Base-by-base conservation (phyloP, 2,113 vertebrate genomes). In the Morone saxatilis region DNA sequence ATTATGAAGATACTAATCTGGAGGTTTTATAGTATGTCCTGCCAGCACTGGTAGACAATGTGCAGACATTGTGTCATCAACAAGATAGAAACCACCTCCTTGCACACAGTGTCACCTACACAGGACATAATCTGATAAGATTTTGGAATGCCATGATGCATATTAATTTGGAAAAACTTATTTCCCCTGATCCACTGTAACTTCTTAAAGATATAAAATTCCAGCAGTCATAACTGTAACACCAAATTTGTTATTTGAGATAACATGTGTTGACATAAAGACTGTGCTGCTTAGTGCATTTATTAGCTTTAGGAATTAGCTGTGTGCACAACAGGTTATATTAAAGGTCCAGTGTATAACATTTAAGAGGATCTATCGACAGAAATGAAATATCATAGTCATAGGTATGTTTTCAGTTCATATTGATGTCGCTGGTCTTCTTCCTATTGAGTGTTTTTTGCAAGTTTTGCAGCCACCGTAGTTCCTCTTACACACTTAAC, bases 1-100 rank as follows among this genome's bases (percentile, higher is more conserved):
- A 57, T 65, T 19, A 22, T 47, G 16, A 50, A 70, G 13, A 81
- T 83, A 66, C 76, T 74, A 47, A 88, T 85, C 47, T 80, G 20
- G 7, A 72, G 31, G 12, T 72, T 84, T 81, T 36, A 63, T 11
- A 14, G 14, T 20, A 45, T 20, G 54, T 43, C 60, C n/a, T 57
- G 19, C 41, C 45, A 76, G 69, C 48, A 57, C 7, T 5, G 22
- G 56, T 40, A 22, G 31, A 50, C 20, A 60, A 17, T 17, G 25
- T 20, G 45, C 31, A 53, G 43, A 41, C 51, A 56, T 5, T 70
- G 38, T 72, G 71, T 70, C 43, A 41, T 62, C 6, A 70, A 19
- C 40, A 6, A 51, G 40, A 57, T 22, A 48, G n/a, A 67, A 56
- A 53, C 47, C 13, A 75, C 22, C 16, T 31, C 25, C n/a, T 51